Percentiles rank a stretch among this genome's conserved stretches.
phyloP scores from a whole-genome alignment of 2,797 vertebrate species.

The Sciurus carolinensis region DNA sequence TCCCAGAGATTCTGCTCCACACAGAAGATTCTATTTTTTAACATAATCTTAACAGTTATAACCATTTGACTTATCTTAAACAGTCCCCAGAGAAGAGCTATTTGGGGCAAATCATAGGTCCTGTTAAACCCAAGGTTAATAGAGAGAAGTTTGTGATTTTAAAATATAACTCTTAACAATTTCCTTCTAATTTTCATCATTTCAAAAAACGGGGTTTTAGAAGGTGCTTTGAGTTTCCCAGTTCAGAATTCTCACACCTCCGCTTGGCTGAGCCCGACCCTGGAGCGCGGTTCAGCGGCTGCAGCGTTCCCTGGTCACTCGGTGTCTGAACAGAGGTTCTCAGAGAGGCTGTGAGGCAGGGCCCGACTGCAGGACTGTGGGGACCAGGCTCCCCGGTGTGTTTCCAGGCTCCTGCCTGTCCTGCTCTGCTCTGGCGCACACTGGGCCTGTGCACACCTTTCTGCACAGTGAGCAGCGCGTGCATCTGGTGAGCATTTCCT shows the following conservation, averaged over 20 bases:
- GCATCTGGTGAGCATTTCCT: not conserved
- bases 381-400: not conserved
- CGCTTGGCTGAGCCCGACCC: not conserved
- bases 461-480: not conserved
- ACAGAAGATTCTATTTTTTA: not conserved
- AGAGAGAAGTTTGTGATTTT: conserved; percentile 1
- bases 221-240: not conserved
- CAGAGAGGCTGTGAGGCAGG: not conserved
- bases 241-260: not conserved
- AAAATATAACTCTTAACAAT: not conserved
- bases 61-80: not conserved
- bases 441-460: not conserved
- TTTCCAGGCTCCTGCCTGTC: not conserved
- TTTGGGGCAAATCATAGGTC: not conserved
- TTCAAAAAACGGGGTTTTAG: not conserved
- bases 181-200: not conserved
- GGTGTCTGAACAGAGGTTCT: not conserved
- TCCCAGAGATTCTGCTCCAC: not conserved
- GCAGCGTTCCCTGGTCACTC: not conserved
- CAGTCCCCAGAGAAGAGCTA: not conserved
- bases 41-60: too few relatives aligned
- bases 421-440: not conserved
- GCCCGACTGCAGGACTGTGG: fast-evolving
- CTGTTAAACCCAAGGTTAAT: not conserved
- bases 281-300: not conserved